phyloP scores from a whole-genome alignment of 2,888 invertebrate species.

The Eupithecia centaureata region DNA sequence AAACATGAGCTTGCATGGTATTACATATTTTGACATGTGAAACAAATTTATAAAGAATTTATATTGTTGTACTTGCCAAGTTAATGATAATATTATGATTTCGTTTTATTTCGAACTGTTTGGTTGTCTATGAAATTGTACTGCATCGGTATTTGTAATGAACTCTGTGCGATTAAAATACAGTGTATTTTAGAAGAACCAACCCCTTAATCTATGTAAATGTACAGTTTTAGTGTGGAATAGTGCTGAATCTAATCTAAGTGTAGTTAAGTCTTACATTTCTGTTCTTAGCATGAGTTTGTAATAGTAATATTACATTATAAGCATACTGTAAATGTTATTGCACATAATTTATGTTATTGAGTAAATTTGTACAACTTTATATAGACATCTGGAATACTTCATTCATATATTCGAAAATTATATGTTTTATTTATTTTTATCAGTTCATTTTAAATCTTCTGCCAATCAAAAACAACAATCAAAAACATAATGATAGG shows the following conservation, averaged over 20 bases:
- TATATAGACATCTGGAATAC: background rate
- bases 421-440: too few relatives aligned
- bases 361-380: background rate
- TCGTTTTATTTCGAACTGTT: background rate
- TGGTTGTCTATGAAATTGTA: background rate
- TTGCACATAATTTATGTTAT: too few relatives aligned
- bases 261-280: slow-evolving; percentile 18
- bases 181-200: slow-evolving; percentile 15
- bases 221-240: slow-evolving; percentile 33
- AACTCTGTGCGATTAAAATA: slow-evolving; percentile 13
- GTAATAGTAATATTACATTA: background rate
- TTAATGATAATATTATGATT: background rate
- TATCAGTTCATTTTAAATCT: too few relatives aligned
- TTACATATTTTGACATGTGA: background rate
- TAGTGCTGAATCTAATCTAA: slow-evolving; percentile 19
- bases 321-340: too few relatives aligned
- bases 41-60: too few relatives aligned
- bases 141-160: slow-evolving; percentile 52
- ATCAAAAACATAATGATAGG: too few relatives aligned
- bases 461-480: too few relatives aligned
- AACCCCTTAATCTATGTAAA: slow-evolving; percentile 25
- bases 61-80: background rate
- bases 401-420: too few relatives aligned
- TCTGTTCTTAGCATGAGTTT: slow-evolving; percentile 19
- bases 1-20: too few relatives aligned